Evolutionary conservation across 1,140 invertebrate species (phyloP).

Genomic region (Dinoponera quadriceps): DNA sequence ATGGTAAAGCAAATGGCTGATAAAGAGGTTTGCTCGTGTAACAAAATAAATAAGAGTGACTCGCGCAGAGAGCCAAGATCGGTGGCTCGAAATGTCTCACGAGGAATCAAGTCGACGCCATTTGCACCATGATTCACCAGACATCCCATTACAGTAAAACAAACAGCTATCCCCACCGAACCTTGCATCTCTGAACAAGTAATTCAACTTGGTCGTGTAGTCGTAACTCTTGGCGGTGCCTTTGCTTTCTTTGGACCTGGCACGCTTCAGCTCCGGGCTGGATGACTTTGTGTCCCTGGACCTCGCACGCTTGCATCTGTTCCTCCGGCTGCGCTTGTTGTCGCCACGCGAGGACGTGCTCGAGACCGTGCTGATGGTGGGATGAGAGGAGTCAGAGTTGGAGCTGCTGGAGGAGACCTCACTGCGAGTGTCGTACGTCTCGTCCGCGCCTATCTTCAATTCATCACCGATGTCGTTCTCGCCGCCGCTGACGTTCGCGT

Average conservation of each 20-base stretch:
- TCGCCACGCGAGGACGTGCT: conserved; percentile 87
- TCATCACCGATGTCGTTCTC: conserved; percentile 91
- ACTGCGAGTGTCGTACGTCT: conserved; percentile 91
- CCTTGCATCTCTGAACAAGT: conserved; percentile 96
- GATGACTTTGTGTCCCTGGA: conserved; percentile 84
- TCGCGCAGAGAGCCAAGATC: too few species aligned
- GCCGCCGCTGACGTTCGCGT: conserved; percentile 89
- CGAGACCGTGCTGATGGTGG: conserved; percentile 91
- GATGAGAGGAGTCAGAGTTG: conserved; percentile 88
- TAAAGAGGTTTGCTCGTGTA: too few species aligned
- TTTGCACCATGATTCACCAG: too few species aligned
- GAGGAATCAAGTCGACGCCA: too few species aligned
- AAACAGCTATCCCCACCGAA: conserved; percentile 63
- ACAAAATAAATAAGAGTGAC: too few species aligned
- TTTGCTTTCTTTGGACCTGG: conserved; percentile 86
- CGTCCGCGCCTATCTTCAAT: conserved; percentile 89
- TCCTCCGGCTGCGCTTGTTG: conserved; percentile 85
- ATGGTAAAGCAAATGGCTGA: too few species aligned
- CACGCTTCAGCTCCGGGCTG: conserved; percentile 84
- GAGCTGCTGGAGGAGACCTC: conserved; percentile 91
- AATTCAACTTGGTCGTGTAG: conserved; percentile 96
- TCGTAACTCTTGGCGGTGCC: conserved; percentile 90
- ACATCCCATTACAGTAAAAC: too few species aligned
- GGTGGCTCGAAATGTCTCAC: too few species aligned
- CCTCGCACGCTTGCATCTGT: conserved; percentile 79